Conservation (phyloP, 2,797 vertebrate species). For the Mycteria americana region DNA sequence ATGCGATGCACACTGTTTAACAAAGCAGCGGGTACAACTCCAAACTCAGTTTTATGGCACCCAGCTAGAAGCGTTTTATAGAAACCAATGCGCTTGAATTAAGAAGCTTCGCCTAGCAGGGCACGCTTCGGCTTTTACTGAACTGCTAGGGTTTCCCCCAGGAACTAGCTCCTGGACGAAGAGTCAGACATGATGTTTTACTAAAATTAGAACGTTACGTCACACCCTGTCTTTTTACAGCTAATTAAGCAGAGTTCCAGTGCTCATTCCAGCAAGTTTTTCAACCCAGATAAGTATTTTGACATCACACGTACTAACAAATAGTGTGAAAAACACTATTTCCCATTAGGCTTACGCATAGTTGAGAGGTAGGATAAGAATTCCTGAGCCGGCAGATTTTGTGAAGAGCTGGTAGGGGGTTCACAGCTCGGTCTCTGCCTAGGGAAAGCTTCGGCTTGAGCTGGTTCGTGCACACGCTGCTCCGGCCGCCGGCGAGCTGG, state of each 20-base stretch:
- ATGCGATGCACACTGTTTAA: rapidly evolving
- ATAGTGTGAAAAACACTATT: not conserved
- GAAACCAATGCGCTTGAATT: not conserved
- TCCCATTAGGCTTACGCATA: too few relatives aligned
- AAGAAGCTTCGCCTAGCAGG: too few relatives aligned
- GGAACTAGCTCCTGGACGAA: not conserved
- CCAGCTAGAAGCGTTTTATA: not conserved
- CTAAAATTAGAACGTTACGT: not conserved
- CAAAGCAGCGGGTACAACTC: not conserved
- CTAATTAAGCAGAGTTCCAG: not conserved
- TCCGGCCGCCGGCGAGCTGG: not conserved
- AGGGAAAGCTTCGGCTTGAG: too few relatives aligned
- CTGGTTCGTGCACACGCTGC: too few relatives aligned
- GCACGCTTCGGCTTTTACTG: not conserved
- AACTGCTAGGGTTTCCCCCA: not conserved
- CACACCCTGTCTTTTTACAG: not conserved
- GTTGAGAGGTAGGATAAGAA: not conserved
- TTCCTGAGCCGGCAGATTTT: not conserved
- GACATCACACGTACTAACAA: not conserved
- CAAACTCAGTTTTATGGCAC: not conserved
- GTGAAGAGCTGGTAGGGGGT: not conserved
- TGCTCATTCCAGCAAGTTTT: not conserved
- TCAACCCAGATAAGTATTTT: not conserved
- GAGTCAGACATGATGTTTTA: too few relatives aligned
- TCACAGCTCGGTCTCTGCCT: too few relatives aligned